Evolutionary conservation across 2,797 vertebrate genomes (phyloP).

Genomic region (Spinus pinus): DNA sequence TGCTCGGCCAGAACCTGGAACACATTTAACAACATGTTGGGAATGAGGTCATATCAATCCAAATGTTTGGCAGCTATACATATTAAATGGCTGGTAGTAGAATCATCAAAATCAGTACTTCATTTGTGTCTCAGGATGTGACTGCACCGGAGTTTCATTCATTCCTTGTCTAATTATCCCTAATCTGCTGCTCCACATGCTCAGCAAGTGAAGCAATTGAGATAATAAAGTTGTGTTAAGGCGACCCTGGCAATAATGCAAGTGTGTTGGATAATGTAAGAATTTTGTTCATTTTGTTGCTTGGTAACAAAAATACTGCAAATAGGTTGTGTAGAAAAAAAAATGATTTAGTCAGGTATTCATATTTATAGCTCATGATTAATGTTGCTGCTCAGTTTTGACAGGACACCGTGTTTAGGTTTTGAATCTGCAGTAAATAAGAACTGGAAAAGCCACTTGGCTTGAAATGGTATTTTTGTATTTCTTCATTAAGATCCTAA

Average conservation of each 20-base stretch:
- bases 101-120: slow-evolving; percentile 74
- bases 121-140: slow-evolving; percentile 67
- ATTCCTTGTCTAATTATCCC: slow-evolving; percentile 56
- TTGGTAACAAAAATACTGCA: slow-evolving; percentile 68
- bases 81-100: slow-evolving; percentile 67
- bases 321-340: neutral
- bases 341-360: neutral
- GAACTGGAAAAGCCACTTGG: neutral
- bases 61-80: slow-evolving; percentile 60
- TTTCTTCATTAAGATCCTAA: neutral
- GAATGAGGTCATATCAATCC: slow-evolving; percentile 47
- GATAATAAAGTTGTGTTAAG: slow-evolving; percentile 74
- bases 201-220: slow-evolving; percentile 38
- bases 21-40: slow-evolving; percentile 13
- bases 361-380: neutral
- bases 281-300: slow-evolving; percentile 72
- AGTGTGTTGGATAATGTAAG: slow-evolving; percentile 53
- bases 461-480: neutral
- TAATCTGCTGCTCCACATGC: slow-evolving; percentile 65
- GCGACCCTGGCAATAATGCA: slow-evolving; percentile 32
- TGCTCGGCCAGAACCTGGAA: neutral
- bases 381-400: neutral
- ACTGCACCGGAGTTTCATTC: slow-evolving; percentile 55
- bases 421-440: slow-evolving; percentile 8
- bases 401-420: neutral